Base-by-base conservation (phyloP, 2,888 invertebrate genomes). In the Drosophila rubida region DNA sequence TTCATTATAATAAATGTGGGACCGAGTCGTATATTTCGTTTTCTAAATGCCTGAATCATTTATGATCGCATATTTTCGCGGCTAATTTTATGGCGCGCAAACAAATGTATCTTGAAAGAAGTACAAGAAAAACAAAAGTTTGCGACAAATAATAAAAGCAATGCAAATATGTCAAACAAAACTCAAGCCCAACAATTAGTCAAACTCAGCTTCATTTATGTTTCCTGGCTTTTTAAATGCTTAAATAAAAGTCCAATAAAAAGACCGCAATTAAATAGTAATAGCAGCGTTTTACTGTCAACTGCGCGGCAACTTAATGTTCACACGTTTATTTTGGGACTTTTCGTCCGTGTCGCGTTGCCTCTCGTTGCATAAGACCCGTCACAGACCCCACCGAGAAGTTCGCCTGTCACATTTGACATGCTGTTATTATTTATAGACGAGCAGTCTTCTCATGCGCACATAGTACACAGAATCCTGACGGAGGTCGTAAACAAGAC, bases 391-490 rank as follows among this genome's bases (percentile, higher is more conserved):
- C 51, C 45, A 19, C 32, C 37, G 51, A 37, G 35, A 46, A 49
- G 16, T 58, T 32, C 8, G 48, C 8, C 60, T 72, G 68, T 63
- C 77, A 68, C 57, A 44, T 60, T 77, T 72, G 68, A 77, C 77
- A 77, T 5, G 49, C 37, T 27, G 19, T 9, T 69, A 32, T 35
- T 61, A 75, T 75, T 68, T 72, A 57, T 63, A 63, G 53, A 23
- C 39, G 41, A 65, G 44, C 41, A 35, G 50, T 14, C 67, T 25
- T 50, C 37, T 9, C 1, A 3, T 35, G n/a, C 13, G 0, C 35
- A 35, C 2, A 13, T 27, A 35, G 16, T 11, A 9, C 9, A 23
- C 27, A 58, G 35, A 50, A n/a, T n/a, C 32, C 51, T 19, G 42
- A 11, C 42, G 30, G 50, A 41, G 50, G 45, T 45, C 63, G 61